Conservation (phyloP, 2,888 invertebrate genomes). For the Hecatera dysodea region DNA sequence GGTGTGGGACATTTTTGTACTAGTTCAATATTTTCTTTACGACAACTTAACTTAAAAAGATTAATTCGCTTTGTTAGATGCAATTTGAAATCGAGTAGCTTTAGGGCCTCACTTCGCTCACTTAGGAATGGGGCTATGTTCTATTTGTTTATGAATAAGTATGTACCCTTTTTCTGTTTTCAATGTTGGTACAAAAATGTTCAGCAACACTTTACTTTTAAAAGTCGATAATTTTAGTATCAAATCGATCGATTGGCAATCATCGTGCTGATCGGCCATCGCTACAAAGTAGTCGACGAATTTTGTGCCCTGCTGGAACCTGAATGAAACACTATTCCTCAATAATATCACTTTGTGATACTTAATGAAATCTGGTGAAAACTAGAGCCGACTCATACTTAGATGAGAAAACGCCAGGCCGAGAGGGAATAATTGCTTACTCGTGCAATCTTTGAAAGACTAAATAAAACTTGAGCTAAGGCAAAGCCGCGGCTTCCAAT, state of each 20-base stretch:
- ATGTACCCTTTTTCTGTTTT: not conserved
- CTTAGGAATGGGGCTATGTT: not conserved
- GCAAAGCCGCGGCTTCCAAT: conserved; percentile 10
- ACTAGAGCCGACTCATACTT: not conserved
- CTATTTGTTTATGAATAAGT: not conserved
- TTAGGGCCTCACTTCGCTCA: not conserved
- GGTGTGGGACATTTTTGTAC: not conserved
- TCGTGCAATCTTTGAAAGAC: conserved; percentile 23
- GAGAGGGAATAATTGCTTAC: conserved; percentile 36
- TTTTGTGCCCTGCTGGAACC: too few relatives aligned
- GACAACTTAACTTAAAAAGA: not conserved
- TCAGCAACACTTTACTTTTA: too few relatives aligned
- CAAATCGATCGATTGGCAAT: not conserved
- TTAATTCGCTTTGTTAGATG: not conserved
- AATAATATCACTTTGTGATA: not conserved
- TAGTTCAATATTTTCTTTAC: not conserved
- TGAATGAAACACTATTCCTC: not conserved
- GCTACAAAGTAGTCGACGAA: too few relatives aligned
- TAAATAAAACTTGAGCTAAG: conserved; percentile 28
- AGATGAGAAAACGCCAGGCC: not conserved
- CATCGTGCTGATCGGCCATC: not conserved
- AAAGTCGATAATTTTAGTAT: too few relatives aligned
- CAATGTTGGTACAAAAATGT: not conserved
- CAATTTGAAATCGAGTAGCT: not conserved
- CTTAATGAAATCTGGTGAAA: not conserved